Conservation (phyloP, 2,113 vertebrate species). For the Chrysochloris asiatica region DNA sequence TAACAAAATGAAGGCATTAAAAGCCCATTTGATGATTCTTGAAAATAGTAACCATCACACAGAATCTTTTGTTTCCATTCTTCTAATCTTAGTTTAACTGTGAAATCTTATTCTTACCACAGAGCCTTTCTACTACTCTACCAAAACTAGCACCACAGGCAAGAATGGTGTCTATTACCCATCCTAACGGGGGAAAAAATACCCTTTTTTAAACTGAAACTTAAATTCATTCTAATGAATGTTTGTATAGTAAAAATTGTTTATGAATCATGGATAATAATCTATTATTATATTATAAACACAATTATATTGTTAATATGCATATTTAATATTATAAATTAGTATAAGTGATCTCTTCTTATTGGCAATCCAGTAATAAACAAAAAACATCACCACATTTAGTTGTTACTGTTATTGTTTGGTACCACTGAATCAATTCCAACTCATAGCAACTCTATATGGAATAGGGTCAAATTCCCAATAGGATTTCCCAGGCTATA, state of each 20-base stretch:
- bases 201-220: background rate
- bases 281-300: background rate
- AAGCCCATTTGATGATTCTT: background rate
- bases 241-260: constrained; percentile 19
- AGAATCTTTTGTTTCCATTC: background rate
- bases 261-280: background rate
- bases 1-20: constrained; percentile 81
- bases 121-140: background rate
- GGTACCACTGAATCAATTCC: background rate
- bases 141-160: background rate
- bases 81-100: constrained; percentile 35
- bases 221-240: constrained; percentile 10
- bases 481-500: background rate
- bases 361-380: constrained; percentile 4
- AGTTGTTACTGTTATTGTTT: constrained; percentile 7
- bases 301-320: no score
- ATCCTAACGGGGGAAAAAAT: background rate
- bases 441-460: background rate
- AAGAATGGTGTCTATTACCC: background rate
- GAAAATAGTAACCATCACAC: background rate
- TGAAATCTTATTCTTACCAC: constrained; percentile 24
- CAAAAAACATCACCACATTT: constrained; percentile 19
- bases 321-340: constrained; percentile 23
- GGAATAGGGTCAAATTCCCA: background rate
- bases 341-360: background rate